These are phyloP conservation scores for Drosophila erecta DNA, from an alignment of 1,140 invertebrate species.

Conservation along the genomic window DNA sequence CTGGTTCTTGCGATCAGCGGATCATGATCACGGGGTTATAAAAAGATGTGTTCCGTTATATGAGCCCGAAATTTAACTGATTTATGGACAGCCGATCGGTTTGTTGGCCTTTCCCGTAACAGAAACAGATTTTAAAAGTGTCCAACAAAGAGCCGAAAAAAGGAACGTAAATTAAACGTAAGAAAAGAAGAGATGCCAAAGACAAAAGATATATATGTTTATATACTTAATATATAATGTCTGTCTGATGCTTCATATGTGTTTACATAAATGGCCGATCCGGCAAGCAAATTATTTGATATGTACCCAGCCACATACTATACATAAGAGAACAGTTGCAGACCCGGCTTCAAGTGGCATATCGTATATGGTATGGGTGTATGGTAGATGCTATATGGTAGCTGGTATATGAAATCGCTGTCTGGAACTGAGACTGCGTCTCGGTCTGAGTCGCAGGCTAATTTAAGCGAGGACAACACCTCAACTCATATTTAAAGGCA, in stretches of 20 bases:
- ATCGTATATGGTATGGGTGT: not conserved
- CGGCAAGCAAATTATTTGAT: conserved; percentile 48
- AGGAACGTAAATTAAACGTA: conserved; percentile 64
- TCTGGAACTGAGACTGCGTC: conserved; percentile 10
- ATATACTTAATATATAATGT: conserved; percentile 42
- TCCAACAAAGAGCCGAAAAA: conserved; percentile 55
- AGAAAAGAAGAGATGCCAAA: conserved; percentile 51
- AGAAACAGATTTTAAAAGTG: conserved; percentile 49
- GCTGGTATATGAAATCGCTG: conserved; percentile 12
- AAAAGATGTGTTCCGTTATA: conserved; percentile 45
- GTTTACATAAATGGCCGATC: conserved; percentile 10
- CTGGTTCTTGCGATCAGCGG: conserved; percentile 16
- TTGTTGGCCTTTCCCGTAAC: conserved; percentile 52
- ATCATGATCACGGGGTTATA: conserved; percentile 25
- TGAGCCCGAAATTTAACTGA: conserved; percentile 47
- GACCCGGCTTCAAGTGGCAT: conserved; percentile 28
- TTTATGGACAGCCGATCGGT: conserved; percentile 57
- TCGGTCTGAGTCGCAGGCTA: conserved; percentile 61
- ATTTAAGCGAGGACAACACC: conserved; percentile 84
- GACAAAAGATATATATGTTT: conserved; percentile 66
- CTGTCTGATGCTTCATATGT: conserved; percentile 11
- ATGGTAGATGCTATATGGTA: conserved; percentile 8
- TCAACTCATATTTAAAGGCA: conserved; percentile 83
- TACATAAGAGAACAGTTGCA: conserved; percentile 5
- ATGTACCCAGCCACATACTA: conserved; percentile 3